Base-by-base conservation (phyloP, 2,888 invertebrate genomes). In the Pterobdella sp. region DNA sequence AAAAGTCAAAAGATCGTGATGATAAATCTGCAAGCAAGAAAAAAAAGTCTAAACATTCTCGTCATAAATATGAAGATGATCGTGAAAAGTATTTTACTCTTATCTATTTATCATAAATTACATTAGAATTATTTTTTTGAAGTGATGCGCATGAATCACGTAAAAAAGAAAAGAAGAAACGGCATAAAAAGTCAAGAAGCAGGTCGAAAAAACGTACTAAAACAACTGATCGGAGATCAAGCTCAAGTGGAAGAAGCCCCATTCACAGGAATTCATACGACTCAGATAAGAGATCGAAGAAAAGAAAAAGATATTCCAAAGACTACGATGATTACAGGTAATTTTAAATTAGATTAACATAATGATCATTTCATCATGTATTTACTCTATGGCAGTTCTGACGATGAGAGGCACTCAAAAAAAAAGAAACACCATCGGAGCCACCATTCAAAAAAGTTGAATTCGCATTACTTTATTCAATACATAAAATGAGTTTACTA, bases 181-280 rank as follows among this genome's bases (percentile, higher is more conserved):
- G 26, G n/a, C 60, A 56, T 26, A 56, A 56, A 26, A 56, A 26
- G 60, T 22, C 4, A 14, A 22, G 60, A n/a, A 56, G 60, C 26
- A 56, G 60, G n/a, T 56, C 60, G 26, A 42, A 22, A 22, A 14
- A 7, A 42, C 7, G 60, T 3, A 26, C 60, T 3, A 56, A 22
- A 56, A 56, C 22, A n/a, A 70, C n/a, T 18, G 56, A 18, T 26
- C 56, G 37, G 60, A 56, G 60, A 26, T 56, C 60, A 56, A n/a
- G 60, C 18, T 56, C 60, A 56, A 22, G 60, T 56, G 60, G n/a
- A 22, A 56, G 3, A n/a, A n/a, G n/a, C 26, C n/a, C 18, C n/a
- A 26, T 26, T 56, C n/a, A 56, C n/a, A 4, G 26, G 4, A 56
- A 56, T 42, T 7, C 7, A 14, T 42, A 14, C 22, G 22, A 42